phyloP scores from a whole-genome alignment of 1,140 invertebrate species.

The Calosoma granatense region DNA sequence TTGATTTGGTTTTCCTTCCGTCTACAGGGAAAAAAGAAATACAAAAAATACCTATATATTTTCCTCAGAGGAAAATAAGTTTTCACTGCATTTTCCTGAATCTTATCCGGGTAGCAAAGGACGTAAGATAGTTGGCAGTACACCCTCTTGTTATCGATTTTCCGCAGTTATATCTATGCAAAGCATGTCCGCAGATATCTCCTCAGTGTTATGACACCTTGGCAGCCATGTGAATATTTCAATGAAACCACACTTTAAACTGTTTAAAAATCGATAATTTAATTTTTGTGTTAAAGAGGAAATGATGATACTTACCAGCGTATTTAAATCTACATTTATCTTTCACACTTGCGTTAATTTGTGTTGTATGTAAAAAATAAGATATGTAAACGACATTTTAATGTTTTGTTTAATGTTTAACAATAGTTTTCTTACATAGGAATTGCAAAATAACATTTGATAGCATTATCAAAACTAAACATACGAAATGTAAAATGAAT shows the following conservation, averaged over 20 bases:
- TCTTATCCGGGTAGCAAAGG: background rate
- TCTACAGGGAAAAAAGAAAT: background rate
- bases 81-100: constrained; percentile 6
- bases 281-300: no score
- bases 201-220: background rate
- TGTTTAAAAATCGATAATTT: no score
- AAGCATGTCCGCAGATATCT: background rate
- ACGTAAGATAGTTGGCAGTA: background rate
- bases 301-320: no score
- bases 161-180: background rate
- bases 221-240: background rate
- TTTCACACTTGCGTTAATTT: no score
- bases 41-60: background rate
- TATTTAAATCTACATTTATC: no score
- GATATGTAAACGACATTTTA: no score
- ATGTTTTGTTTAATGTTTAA: no score
- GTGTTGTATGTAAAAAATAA: no score
- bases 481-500: no score
- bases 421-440: no score
- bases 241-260: background rate
- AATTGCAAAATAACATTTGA: no score
- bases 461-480: no score
- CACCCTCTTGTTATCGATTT: constrained; percentile 2
- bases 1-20: background rate
- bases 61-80: background rate